Evolutionary conservation across 2,888 invertebrate genomes (phyloP).

Genomic region (Cerceris rybyensis): DNA sequence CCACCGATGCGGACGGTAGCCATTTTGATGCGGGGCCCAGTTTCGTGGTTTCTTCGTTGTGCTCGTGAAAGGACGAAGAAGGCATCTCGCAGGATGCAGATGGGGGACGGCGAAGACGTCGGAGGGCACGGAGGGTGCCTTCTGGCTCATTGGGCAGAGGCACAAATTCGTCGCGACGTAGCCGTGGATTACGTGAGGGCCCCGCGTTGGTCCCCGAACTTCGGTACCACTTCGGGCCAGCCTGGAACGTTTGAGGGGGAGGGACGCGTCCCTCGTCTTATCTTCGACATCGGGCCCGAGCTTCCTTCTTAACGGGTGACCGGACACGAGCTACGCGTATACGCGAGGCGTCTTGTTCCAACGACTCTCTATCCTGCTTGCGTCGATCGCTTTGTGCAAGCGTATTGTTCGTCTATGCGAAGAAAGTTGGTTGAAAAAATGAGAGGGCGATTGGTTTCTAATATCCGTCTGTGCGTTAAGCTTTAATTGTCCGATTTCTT

Average conservation of each 20-base stretch:
- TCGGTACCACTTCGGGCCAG: slow-evolving; percentile 61
- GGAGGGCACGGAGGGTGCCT: slow-evolving; percentile 71
- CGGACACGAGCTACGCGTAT: slow-evolving; percentile 72
- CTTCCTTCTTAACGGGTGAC: slow-evolving; percentile 81
- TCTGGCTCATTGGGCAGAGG: slow-evolving; percentile 80
- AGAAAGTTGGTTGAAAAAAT: background rate
- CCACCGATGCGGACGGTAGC: slow-evolving; percentile 64
- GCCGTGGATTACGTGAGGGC: slow-evolving; percentile 73
- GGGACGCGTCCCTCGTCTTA: slow-evolving; percentile 72
- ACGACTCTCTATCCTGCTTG: slow-evolving; percentile 20
- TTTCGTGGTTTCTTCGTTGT: slow-evolving; percentile 58
- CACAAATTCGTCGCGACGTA: slow-evolving; percentile 81
- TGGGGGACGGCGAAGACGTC: slow-evolving; percentile 53
- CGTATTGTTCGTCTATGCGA: background rate
- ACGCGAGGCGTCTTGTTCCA: slow-evolving; percentile 48
- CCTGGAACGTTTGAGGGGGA: slow-evolving; percentile 43
- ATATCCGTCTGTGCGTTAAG: no score
- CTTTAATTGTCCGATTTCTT: no score
- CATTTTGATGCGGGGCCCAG: slow-evolving; percentile 59
- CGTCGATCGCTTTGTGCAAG: slow-evolving; percentile 9
- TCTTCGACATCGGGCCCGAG: slow-evolving; percentile 79
- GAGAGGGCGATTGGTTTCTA: background rate
- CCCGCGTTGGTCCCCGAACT: slow-evolving; percentile 68
- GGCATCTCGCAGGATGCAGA: slow-evolving; percentile 38
- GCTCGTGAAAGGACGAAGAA: slow-evolving; percentile 45